Base-by-base conservation (phyloP, 2,888 invertebrate species). In the Drosophila austrosaltans region DNA sequence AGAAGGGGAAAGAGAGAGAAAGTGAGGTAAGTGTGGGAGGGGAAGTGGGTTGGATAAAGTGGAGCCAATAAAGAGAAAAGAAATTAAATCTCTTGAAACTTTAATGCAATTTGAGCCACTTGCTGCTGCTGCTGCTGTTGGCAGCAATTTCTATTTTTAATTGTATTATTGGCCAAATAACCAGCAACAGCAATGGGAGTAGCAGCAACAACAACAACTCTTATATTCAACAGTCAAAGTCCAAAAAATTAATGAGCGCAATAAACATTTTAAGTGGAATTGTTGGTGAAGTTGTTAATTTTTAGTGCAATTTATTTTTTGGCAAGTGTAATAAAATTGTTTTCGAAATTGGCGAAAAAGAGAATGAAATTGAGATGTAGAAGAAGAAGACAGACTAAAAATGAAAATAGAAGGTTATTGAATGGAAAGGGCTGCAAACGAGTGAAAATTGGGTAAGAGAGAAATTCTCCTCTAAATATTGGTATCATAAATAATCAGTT, bases 211-310 rank as follows among this genome's bases (percentile, higher is more conserved):
- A 65, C 16, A 68, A 53, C 60, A 64, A 61, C 69, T 75, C 66
- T 77, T 69, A 66, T 66, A 72, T 77, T 81, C 70, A 79, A 82
- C 74, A 83, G 76, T 83, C 79, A 75, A 72, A 57, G 36, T 57
- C 62, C 61, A 63, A 77, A 76, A 86, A 86, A 86, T 86, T 86
- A 86, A 86, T 86, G 86, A 90, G 86, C 85, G 79, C 89, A 84
- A 86, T 86, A 86, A 86, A 86, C 90, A 86, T 86, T 89, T 86
- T 86, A 89, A 86, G 86, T 86, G 90, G 86, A 86, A 86, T 90
- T 86, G 86, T 86, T 86, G 87, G 87, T 81, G 63, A 86, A 86
- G 86, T 87, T 86, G 90, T 86, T 90, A 86, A 86, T 89, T 90
- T 87, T 89, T 89, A 89, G 89, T 87, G 90, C 87, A 84, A 90